Evolutionary conservation across 2,113 vertebrate genomes (phyloP), one percentile per base, ranked within the genome.

Genomic region (Channa maculata): DNA sequence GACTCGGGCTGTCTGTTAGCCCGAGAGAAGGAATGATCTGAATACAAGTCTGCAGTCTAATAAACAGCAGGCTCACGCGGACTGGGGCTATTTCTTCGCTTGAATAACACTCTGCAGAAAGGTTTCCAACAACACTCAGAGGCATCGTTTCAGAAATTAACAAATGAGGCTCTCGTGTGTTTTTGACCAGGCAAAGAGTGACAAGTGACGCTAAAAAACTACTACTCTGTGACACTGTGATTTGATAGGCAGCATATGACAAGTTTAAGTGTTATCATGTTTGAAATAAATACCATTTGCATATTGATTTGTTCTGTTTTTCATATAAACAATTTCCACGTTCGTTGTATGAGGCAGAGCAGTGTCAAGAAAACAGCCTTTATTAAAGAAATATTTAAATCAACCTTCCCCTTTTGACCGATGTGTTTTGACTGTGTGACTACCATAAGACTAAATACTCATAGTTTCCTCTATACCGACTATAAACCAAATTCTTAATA

Each of bases 1-100:
- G 79, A 60, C 69, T 88, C 80, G 65, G 68, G 63, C 82, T 90
- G 91, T 91, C 83, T 93, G 79, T 64, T 63, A 68, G 75, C 88
- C 85, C 55, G 45, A 81, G 89, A 92, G 87, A 43, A 84, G 79
- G 78, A 89, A 78, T 82, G 83, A 78, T 79, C 65, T 79, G 81
- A 90, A 74, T 76, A 85, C 72, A 66, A 82, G 82, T 73, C 69
- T 88, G 79, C 65, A 78, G 69, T 85, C 83, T 79, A 83, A 86
- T 84, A 79, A 87, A 82, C 71, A 85, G 62, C 70, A 65, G 62
- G 41, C 71, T 60, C 68, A 71, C 70, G 45, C 65, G 65, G 67
- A 84, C 82, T 38, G 53, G 58, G 46, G 61, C 46, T 76, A 33
- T 82, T 88, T 69, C 58, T 66, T 63, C 1, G 8, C 9, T 39